Evolutionary conservation across 2,888 invertebrate genomes (phyloP).

Genomic region (Silvanus unidentatus): DNA sequence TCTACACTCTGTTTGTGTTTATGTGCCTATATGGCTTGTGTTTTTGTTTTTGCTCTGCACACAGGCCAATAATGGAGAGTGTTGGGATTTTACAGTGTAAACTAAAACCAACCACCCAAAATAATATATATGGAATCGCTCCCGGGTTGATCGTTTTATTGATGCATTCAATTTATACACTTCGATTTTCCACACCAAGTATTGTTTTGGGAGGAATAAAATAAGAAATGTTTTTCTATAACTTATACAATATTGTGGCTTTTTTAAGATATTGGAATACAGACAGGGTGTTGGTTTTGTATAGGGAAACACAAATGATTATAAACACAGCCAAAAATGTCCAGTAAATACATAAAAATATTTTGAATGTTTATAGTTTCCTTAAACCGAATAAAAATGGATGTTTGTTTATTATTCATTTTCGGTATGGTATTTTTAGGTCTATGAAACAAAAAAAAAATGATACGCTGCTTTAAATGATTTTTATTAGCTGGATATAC

Average conservation of each 20-base stretch:
- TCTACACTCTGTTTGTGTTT: constrained; percentile 35
- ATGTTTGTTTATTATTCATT: too few species aligned
- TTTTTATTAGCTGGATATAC: constrained; percentile 26
- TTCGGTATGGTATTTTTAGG: constrained; percentile 9
- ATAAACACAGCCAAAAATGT: too few species aligned
- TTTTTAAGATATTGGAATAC: too few species aligned
- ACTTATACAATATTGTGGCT: too few species aligned
- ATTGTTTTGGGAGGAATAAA: constrained; percentile 45
- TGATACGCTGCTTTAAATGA: constrained; percentile 18
- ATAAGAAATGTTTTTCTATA: constrained; percentile 31
- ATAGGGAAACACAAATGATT: too few species aligned
- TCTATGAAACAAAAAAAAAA: constrained; percentile 4
- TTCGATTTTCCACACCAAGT: constrained; percentile 31
- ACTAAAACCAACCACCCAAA: background rate
- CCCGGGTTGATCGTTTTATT: constrained; percentile 43
- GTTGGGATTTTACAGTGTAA: too few species aligned
- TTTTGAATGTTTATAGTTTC: too few species aligned
- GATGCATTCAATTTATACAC: constrained; percentile 44
- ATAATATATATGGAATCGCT: constrained; percentile 34
- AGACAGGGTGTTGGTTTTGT: too few species aligned
- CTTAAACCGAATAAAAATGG: too few species aligned
- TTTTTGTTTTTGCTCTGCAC: too few species aligned
- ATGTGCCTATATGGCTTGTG: background rate
- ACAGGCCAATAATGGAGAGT: too few species aligned
- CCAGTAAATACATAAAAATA: too few species aligned